Evolutionary conservation across 2,888 invertebrate genomes (phyloP).

Genomic region (Archips crataeganus): DNA sequence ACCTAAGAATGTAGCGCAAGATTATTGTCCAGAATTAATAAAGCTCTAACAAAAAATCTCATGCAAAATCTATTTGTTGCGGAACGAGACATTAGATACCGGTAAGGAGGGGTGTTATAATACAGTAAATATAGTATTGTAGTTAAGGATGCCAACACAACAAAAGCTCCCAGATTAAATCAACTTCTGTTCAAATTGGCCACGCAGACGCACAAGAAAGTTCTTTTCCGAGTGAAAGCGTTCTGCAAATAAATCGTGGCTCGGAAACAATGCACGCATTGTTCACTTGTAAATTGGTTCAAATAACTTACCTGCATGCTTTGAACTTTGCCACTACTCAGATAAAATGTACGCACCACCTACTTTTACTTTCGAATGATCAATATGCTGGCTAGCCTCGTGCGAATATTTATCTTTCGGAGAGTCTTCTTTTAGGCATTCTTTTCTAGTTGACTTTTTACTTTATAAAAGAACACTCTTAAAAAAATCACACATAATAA

Average conservation of each 20-base stretch:
- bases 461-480: not conserved
- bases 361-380: conserved; percentile 34
- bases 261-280: conserved; percentile 80
- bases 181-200: conserved; percentile 66
- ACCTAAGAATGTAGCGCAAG: too few relatives aligned
- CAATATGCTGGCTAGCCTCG: not conserved
- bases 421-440: not conserved
- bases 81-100: not conserved
- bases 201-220: conserved; percentile 68
- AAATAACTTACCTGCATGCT: conserved; percentile 64
- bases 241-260: conserved; percentile 73
- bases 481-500: too few relatives aligned
- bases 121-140: conserved; percentile 33
- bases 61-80: too few relatives aligned
- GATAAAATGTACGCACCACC: conserved; percentile 40
- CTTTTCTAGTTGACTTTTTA: not conserved
- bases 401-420: not conserved
- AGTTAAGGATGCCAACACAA: conserved; percentile 44
- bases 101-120: not conserved
- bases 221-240: conserved; percentile 73
- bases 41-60: too few relatives aligned
- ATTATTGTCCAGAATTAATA: too few relatives aligned
- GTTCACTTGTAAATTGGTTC: conserved; percentile 75
- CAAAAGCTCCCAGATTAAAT: conserved; percentile 71
- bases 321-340: conserved; percentile 58